A percentile compares a stretch with the other conserved stretches of the same genome.
phyloP scores from a whole-genome alignment of 2,888 invertebrate species.

The Cephus nigrinus region DNA sequence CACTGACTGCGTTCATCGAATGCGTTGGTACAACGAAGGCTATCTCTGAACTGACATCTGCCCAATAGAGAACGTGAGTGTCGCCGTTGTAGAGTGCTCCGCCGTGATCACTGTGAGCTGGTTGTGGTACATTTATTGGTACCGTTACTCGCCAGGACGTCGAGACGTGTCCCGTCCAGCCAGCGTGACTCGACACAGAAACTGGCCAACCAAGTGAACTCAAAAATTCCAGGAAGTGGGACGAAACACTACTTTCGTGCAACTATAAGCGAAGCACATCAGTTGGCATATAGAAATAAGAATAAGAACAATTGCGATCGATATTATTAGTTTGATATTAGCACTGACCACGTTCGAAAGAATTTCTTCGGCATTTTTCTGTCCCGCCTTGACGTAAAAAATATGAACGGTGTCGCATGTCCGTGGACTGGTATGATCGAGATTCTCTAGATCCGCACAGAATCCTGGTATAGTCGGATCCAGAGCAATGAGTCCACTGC shows the following conservation, averaged over 20 bases:
- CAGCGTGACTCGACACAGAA: conserved; percentile 85
- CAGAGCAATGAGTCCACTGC: conserved; percentile 76
- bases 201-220: conserved; percentile 88
- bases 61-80: conserved; percentile 92
- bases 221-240: conserved; percentile 71
- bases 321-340: background rate
- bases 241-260: conserved; percentile 66
- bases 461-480: conserved; percentile 80
- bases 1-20: conserved; percentile 35
- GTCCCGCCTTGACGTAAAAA: conserved; percentile 92
- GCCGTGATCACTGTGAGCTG: conserved; percentile 67
- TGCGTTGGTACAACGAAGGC: conserved; percentile 91
- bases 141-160: conserved; percentile 81
- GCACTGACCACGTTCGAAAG: conserved; percentile 77
- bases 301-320: background rate
- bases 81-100: conserved; percentile 86
- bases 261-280: conserved; percentile 35
- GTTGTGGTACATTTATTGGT: conserved; percentile 41
- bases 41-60: conserved; percentile 93
- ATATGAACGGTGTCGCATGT: conserved; percentile 93
- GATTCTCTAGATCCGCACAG: conserved; percentile 79
- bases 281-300: background rate
- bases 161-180: conserved; percentile 92
- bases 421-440: conserved; percentile 89
- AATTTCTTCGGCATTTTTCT: conserved; percentile 81